Evolutionary conservation across 2,113 vertebrate species (phyloP), one percentile per base, ranked within the genome.

Genomic region (Paraplagusia blochii): DNA sequence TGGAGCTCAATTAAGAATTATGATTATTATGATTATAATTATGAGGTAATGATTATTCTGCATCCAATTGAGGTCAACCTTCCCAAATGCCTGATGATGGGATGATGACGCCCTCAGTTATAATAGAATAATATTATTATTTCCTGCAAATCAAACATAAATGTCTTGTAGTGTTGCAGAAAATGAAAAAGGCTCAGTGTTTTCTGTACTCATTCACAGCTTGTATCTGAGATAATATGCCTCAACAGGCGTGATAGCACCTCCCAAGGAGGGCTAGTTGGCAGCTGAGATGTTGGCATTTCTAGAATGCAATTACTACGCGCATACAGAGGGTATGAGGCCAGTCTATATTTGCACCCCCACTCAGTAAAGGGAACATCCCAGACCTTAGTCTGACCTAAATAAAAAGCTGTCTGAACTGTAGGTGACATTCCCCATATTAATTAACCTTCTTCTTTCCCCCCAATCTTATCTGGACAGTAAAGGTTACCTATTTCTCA

Each of bases 201-300:
- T 85, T 83, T 82, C 65, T 74, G 69, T 50, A 65, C 69, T 79
- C 67, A 62, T 83, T 88, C 81, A 82, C 86, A 85, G 83, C 82
- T 89, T 85, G 76, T 72, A 71, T 83, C 67, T 18, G 72, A 85
- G 79, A 83, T 85, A 87, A 87, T 84, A 86, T 84, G 84, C 80
- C 77, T 79, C 77, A 82, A 85, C 77, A 83, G 85, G 82, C 80
- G 76, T 66, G 79, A 86, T 85, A 75, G 69, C 83, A 85, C 83
- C 83, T 86, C 86, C 80, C 76, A 77, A 80, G 77, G 85, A 86
- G 82, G 77, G 68, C 81, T 85, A 44, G 40, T 75, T 85, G 83
- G 85, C 86, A 84, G 76, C 61, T 11, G 57, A 58, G 58, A 77
- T 61, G 67, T 69, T 82, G 81, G 79, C 81, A 83, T 80, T 85